Evolutionary conservation across 2,797 vertebrate genomes (phyloP), one percentile per base, ranked within the genome.

Genomic region (Orestias chungarensis): DNA sequence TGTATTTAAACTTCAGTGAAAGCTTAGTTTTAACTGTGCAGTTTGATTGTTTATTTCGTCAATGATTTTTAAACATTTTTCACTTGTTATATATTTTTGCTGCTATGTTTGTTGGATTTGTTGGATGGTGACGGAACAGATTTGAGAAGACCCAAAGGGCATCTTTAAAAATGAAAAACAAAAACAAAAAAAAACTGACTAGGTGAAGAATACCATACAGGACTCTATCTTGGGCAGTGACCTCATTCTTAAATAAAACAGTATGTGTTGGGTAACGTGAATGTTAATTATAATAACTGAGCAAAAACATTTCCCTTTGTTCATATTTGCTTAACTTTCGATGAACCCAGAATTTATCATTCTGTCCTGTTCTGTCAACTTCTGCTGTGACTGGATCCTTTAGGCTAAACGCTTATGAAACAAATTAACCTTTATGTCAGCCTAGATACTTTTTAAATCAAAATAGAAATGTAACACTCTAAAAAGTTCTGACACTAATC

Each of bases 341-440:
- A 61, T 54, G 38, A 79, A 80, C 74, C 52, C 49, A 42, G 17
- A 71, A 66, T 88, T 75, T 75, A 75, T 70, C 11, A 0, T 76
- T 75, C 46, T 68, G 29, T 40, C 44, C 33, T 40, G n/a, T 71
- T 69, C 29, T 44, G 46, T 64, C 73, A 72, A 42, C 71, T 79
- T 69, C 65, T 68, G 66, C 82, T 80, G 86, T 86, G 86, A 74
- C 67, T 12, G 73, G 70, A 66, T 85, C 79, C 47, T 79, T 78
- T 71, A 76, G 64, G 82, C 80, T 83, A 76, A 93, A 83, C 81
- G 42, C 62, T 70, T 83, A 87, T 88, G 82, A 85, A 89, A 90
- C 85, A 87, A 77, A 88, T 89, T 82, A 79, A 78, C 76, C 66
- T 84, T 83, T 86, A 81, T 88, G 87, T 91, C 87, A 73, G 75